Conservation (phyloP, 2,797 vertebrate genomes). For the Coracias cyanogaster region DNA sequence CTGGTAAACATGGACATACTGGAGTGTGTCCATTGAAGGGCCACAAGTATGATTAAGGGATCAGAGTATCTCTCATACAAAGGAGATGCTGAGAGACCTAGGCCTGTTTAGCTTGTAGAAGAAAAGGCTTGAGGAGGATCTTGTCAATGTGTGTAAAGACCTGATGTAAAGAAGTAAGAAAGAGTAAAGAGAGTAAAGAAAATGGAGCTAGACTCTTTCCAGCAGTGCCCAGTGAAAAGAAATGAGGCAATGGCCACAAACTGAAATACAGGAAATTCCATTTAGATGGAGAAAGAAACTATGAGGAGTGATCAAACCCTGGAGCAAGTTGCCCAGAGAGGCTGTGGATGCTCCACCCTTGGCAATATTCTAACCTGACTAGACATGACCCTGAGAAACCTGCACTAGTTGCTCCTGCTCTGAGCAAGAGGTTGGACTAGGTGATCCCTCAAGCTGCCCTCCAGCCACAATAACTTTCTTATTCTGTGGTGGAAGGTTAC, state of each 20-base stretch:
- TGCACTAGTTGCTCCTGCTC: not conserved
- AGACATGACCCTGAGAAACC: not conserved
- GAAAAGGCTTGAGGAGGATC: not conserved
- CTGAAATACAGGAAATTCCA: not conserved
- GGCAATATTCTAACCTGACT: not conserved
- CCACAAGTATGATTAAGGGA: not conserved
- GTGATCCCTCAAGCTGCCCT: not conserved
- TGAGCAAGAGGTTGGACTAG: not conserved
- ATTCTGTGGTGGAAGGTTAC: not conserved
- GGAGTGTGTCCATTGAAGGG: not conserved
- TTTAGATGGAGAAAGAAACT: not conserved
- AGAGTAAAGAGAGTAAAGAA: not conserved
- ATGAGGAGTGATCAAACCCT: not conserved
- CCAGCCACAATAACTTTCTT: not conserved
- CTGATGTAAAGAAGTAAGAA: fast-evolving
- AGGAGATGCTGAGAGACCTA: not conserved
- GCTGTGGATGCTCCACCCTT: not conserved
- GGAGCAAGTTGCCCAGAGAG: not conserved
- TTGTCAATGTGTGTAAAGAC: not conserved
- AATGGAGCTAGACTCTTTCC: not conserved
- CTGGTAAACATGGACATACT: not conserved
- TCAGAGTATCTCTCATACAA: not conserved
- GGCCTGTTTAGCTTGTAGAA: not conserved
- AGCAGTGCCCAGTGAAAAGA: not conserved
- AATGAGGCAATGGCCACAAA: not conserved